phyloP scores from a whole-genome alignment of 2,113 vertebrate genomes.

The Pelodiscus sinensis region DNA sequence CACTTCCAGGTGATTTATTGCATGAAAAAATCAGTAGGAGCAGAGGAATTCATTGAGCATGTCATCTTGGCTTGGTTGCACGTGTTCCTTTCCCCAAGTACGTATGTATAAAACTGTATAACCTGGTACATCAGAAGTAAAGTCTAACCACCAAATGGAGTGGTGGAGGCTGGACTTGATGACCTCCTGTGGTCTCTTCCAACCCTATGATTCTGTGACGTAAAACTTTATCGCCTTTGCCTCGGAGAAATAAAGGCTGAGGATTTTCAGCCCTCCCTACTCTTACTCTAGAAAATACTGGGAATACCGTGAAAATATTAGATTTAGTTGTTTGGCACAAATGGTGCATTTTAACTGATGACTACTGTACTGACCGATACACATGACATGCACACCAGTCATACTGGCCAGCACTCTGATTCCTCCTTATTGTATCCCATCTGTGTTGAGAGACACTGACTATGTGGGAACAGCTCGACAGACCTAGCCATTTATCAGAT shows the following conservation, averaged over 20 bases:
- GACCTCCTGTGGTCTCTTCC: no score
- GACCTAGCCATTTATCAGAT: not conserved
- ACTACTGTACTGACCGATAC: not conserved
- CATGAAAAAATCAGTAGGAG: constrained; percentile 52
- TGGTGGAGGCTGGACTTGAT: not conserved
- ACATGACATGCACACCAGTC: not conserved
- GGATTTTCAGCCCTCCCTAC: not conserved
- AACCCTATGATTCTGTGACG: not conserved
- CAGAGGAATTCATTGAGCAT: constrained; percentile 54
- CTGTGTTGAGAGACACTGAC: not conserved
- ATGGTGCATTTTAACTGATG: not conserved
- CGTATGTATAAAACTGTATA: constrained; percentile 51
- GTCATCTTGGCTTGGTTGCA: constrained; percentile 17
- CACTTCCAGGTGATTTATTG: constrained; percentile 70
- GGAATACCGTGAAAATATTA: not conserved
- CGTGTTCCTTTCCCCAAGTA: constrained; percentile 35
- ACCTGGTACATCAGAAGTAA: not conserved
- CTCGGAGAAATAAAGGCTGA: not conserved
- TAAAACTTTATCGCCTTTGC: not conserved
- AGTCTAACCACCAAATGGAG: not conserved
- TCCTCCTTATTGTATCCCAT: not conserved
- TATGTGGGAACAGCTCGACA: not conserved
- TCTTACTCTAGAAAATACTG: not conserved
- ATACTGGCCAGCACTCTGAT: not conserved
- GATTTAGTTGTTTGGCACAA: not conserved